A percentile compares a stretch with the other conserved stretches of the same genome.
Evolutionary conservation across 92 coral and sea anemone species (phyloP).

Genomic region (Epizoanthus rinbou): DNA sequence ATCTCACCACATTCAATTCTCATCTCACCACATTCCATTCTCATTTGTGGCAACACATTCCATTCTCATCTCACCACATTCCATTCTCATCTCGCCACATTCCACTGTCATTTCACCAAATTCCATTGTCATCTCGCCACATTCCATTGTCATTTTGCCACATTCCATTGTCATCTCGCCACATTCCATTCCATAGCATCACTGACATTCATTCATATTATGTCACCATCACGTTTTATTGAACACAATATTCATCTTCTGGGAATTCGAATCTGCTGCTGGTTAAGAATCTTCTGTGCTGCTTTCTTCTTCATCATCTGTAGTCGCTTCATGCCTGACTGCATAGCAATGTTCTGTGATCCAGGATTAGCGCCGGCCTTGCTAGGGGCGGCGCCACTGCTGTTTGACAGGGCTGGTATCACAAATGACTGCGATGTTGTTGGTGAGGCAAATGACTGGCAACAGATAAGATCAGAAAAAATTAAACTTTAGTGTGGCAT

Average conservation of each 20-base stretch:
- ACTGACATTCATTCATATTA: too few relatives aligned
- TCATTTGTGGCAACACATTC: too few relatives aligned
- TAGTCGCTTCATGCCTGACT: slow-evolving; percentile 86
- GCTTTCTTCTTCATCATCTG: slow-evolving; percentile 99
- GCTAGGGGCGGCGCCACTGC: slow-evolving; percentile 42
- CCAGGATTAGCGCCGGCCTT: slow-evolving; percentile 57
- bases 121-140: too few relatives aligned
- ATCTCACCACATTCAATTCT: too few relatives aligned
- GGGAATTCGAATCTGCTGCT: slow-evolving; percentile 86
- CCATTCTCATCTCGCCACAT: too few relatives aligned
- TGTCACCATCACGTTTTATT: too few relatives aligned
- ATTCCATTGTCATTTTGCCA: too few relatives aligned
- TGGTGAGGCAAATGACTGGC: slow-evolving; percentile 79
- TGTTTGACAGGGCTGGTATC: slow-evolving; percentile 83
- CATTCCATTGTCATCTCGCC: too few relatives aligned
- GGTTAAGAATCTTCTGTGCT: slow-evolving; percentile 84
- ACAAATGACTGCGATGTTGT: slow-evolving; percentile 86
- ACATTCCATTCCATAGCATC: too few relatives aligned
- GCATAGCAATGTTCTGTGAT: slow-evolving; percentile 88
- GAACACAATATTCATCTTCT: slow-evolving; percentile 54
- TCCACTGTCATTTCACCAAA: too few relatives aligned
- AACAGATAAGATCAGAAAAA: neutral
- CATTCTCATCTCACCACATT: too few relatives aligned
- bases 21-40: too few relatives aligned
- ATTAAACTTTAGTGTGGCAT: neutral